Conservation (phyloP, 2,113 vertebrate species). For the Gnathonemus longibarbis region DNA sequence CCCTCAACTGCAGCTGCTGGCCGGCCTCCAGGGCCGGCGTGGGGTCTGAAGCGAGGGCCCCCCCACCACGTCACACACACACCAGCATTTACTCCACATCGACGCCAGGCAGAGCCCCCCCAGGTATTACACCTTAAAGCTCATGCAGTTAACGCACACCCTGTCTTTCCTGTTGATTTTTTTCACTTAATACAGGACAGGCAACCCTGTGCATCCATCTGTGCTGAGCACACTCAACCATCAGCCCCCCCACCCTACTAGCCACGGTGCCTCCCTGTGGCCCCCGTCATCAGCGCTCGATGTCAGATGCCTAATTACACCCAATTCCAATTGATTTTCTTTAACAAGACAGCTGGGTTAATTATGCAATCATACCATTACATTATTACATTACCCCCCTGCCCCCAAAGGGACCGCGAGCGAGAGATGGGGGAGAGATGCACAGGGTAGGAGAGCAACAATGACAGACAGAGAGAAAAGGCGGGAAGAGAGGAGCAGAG, state of each 20-base stretch:
- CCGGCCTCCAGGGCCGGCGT: conserved; percentile 88
- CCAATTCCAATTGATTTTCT: conserved; percentile 84
- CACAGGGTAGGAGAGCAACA: neutral
- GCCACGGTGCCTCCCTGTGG: conserved; percentile 61
- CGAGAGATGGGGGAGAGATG: neutral
- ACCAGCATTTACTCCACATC: neutral
- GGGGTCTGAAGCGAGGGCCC: conserved; percentile 69
- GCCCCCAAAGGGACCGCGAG: neutral
- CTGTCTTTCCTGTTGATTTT: neutral
- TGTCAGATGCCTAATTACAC: conserved; percentile 85
- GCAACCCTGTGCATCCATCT: neutral
- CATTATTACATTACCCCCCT: conserved; percentile 51
- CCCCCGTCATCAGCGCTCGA: conserved; percentile 66
- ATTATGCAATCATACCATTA: conserved; percentile 88
- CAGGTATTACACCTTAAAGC: neutral
- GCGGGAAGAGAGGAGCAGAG: neutral
- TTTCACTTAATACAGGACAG: neutral
- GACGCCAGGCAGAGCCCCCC: neutral
- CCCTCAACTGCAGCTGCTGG: conserved; percentile 95
- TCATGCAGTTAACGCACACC: neutral
- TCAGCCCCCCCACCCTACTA: neutral
- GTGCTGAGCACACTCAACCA: neutral
- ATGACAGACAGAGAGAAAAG: neutral
- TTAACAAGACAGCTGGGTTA: conserved; percentile 89
- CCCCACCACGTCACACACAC: conserved; percentile 41